A percentile compares a stretch with the other conserved stretches of the same genome.
Evolutionary conservation across 2,888 invertebrate species (phyloP).

Genomic region (Ashinkailepas kermadecensis): DNA sequence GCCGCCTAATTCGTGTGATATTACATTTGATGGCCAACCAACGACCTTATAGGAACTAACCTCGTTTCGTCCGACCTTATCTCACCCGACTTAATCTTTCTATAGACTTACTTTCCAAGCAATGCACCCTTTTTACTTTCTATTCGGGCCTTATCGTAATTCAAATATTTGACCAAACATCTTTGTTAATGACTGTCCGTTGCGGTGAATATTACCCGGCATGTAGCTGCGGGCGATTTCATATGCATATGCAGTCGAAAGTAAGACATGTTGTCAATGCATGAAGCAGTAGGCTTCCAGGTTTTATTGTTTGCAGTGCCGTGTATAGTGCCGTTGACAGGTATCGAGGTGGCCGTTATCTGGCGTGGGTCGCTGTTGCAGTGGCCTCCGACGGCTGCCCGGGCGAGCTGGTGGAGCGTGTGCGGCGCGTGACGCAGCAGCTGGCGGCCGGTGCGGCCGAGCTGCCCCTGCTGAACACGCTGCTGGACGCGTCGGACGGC

Average conservation of each 20-base stretch:
- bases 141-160: too few species aligned
- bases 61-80: too few species aligned
- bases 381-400: conserved; percentile 67
- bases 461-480: not conserved
- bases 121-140: too few species aligned
- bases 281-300: not conserved
- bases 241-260: not conserved
- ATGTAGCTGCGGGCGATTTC: not conserved
- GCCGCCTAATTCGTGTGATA: too few species aligned
- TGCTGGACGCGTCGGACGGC: conserved; percentile 8
- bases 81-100: too few species aligned
- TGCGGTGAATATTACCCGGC: not conserved
- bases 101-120: too few species aligned
- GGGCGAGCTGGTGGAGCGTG: conserved; percentile 80
- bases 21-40: too few species aligned
- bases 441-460: conserved; percentile 37
- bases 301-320: conserved; percentile 48
- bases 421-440: conserved; percentile 82
- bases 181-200: not conserved
- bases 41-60: too few species aligned
- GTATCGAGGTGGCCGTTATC: not conserved
- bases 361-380: conserved; percentile 42
- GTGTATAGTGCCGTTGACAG: conserved; percentile 84
- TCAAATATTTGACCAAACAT: too few species aligned
- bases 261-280: not conserved